Evolutionary conservation across 2,797 vertebrate genomes (phyloP), one percentile per base, ranked within the genome.

Genomic region (Fratercula arctica): DNA sequence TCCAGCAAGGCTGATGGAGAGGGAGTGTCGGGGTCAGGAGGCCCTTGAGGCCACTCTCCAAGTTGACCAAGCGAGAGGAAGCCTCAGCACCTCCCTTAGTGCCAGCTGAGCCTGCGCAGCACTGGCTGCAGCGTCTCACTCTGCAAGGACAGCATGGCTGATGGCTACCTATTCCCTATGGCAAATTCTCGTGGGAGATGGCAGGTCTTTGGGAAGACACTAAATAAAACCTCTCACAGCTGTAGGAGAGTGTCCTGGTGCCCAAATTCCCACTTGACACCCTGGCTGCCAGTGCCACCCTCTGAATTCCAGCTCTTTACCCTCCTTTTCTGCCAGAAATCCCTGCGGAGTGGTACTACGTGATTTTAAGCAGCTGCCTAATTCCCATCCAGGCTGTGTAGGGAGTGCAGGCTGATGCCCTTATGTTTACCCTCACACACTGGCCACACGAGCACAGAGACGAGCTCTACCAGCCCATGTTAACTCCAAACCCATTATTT

Each of bases 21-120:
- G 25, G 21, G 39, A 54, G 39, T 15, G 16, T 18, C 4, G 0
- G n/a, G 74, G 66, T 19, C 82, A 74, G 50, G 51, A 50, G 37
- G 41, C 16, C 16, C 46, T 9, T 16, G 28, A 17, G 26, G 50
- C 21, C 26, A 60, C 11, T 5, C 25, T 54, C 26, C 48, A 19
- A 1, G 5, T 7, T 37, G 31, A 37, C 7, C 0, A 0, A 17
- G 25, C 1, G 3, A 41, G 67, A 45, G 7, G 57, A 56, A 90
- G 51, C 45, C 84, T 25, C n/a, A 41, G 51, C 60, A 59, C 1
- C 69, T 63, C 63, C 10, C 2, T 10, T 63, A 35, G 59, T 3
- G 39, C 31, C 80, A 69, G 60, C 18, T 15, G 68, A 82, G 41
- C 37, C 24, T 8, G 1, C 7, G 2, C 2, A 2, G n/a, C 14